Evolutionary conservation across 2,113 vertebrate genomes (phyloP), one percentile per base, ranked within the genome.

Genomic region (Chloropsis hardwickii): DNA sequence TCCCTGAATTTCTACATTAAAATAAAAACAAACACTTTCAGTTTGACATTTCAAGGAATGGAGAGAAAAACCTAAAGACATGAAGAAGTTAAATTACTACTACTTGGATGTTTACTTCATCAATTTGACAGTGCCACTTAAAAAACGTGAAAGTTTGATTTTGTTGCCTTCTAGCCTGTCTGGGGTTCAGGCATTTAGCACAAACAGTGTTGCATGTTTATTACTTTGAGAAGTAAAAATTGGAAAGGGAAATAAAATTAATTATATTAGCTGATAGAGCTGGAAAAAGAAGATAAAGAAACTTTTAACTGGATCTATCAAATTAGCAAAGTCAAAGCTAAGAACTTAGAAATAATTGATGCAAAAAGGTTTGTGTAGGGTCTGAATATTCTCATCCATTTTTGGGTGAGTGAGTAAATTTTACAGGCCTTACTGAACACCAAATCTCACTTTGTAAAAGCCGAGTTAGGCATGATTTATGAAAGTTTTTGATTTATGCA

Each of bases 1-100:
- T 99, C 98, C 24, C 98, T 98, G 97, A 99, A 99, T 99, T 99
- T 99, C 99, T 99, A 91, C 18, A 84, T 65, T 74, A 81, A 95
- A 86, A 88, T 79, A 78, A 92, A 37, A 89, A 57, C 44, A 73
- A 74, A 76, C 37, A 60, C 21, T 42, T 93, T 47, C 28, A 86
- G 23, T 53, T 40, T 74, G 20, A 48, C 25, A 48, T 23, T 37
- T 83, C 4, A n/a, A 69, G 29, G 50, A 72, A 89, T 3, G 7
- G 7, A 76, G 6, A 12, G 42, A 82, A 50, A 93, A 51, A 45
- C 15, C 15, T 71, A 35, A 83, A 64, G 28, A 60, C 24, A 65
- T 1, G 0, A 79, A 56, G 13, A 67, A 58, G 33, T 23, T 65
- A n/a, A 66, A 50, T 62, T 47, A 31, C 5, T 54, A 42, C 11